A percentile compares a stretch with the other conserved stretches of the same genome.
Conservation (phyloP, 1,140 invertebrate species). For the Lepidotrigona ventralis region DNA sequence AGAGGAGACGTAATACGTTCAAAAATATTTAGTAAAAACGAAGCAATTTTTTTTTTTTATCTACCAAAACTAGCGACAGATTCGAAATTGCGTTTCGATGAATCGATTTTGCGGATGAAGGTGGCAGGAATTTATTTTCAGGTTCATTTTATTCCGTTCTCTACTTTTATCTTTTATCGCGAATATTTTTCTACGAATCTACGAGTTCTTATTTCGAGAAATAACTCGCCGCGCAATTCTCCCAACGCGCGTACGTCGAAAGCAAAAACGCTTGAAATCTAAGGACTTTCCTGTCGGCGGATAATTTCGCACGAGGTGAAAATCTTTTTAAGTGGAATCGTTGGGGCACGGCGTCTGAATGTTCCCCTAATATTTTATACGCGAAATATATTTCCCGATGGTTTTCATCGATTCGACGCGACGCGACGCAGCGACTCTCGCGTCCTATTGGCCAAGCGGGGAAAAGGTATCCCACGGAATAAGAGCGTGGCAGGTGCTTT, state of each 20-base stretch:
- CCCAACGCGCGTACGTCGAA: not conserved
- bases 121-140: too few species aligned
- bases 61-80: too few species aligned
- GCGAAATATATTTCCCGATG: not conserved
- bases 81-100: too few species aligned
- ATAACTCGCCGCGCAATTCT: not conserved
- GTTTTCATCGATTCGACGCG: constrained; percentile 28
- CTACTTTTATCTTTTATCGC: not conserved
- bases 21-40: too few species aligned
- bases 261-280: not conserved
- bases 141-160: too few species aligned
- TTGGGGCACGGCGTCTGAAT: not conserved
- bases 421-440: not conserved
- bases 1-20: too few species aligned
- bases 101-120: too few species aligned
- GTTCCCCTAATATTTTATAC: not conserved
- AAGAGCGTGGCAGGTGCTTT: constrained; percentile 51
- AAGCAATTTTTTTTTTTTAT: too few species aligned
- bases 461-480: constrained; percentile 22
- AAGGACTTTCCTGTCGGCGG: not conserved
- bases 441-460: not conserved
- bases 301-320: not conserved
- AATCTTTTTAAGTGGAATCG: not conserved
- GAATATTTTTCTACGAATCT: not conserved
- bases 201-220: not conserved